A percentile compares a stretch with the other conserved stretches of the same genome.
Evolutionary conservation across 2,888 invertebrate species (phyloP).

Genomic region (Leptinotarsa peninsularis): DNA sequence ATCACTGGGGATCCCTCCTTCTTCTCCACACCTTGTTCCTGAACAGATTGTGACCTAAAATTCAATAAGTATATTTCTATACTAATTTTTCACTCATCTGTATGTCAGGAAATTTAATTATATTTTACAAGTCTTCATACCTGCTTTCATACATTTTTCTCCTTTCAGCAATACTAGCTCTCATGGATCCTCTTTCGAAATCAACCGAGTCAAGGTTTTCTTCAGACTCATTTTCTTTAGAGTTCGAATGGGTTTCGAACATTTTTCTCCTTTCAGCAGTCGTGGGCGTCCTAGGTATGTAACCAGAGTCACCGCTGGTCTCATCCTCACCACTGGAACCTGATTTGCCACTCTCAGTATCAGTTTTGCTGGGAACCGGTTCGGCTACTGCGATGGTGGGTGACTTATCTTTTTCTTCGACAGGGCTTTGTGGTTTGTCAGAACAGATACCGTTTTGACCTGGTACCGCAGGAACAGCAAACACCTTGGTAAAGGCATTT

Average conservation of each 20-base stretch:
- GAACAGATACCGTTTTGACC: constrained; percentile 57
- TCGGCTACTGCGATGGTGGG: constrained; percentile 42
- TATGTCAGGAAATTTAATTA: no score
- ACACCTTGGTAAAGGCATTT: constrained; percentile 80
- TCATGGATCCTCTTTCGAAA: constrained; percentile 72
- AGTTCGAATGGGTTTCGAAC: constrained; percentile 70
- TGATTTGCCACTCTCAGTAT: constrained; percentile 71
- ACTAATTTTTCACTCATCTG: neutral
- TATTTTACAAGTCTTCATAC: constrained; percentile 9
- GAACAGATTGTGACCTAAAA: constrained; percentile 42
- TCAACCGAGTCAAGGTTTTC: constrained; percentile 69
- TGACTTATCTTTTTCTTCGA: constrained; percentile 38
- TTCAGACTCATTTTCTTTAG: constrained; percentile 61
- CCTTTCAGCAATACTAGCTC: constrained; percentile 81
- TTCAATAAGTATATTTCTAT: neutral
- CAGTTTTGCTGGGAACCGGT: constrained; percentile 27
- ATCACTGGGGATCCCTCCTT: constrained; percentile 79
- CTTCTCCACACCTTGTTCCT: constrained; percentile 68
- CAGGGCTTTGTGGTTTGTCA: constrained; percentile 31
- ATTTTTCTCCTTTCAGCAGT: constrained; percentile 84
- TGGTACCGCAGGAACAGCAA: constrained; percentile 82
- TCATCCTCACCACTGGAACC: constrained; percentile 74
- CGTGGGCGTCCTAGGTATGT: constrained; percentile 80
- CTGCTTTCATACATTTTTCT: constrained; percentile 78
- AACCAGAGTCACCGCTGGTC: constrained; percentile 74